Base-by-base conservation (phyloP, 1,140 invertebrate genomes). In the Pararge aegeria region DNA sequence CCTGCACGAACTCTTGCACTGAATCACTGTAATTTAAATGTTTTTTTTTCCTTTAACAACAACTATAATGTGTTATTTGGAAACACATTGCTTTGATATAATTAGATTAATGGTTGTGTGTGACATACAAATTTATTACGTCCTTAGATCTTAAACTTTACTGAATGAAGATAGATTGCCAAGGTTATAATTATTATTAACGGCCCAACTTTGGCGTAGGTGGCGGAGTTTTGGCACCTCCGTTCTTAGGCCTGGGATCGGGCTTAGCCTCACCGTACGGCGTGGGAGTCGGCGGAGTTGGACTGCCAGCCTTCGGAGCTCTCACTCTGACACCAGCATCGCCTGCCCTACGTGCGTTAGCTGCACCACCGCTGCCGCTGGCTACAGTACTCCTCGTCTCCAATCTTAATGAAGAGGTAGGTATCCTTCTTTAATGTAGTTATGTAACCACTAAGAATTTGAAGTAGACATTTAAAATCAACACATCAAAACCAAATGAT, bases 331-430 rank as follows among this genome's bases (percentile, higher is more conserved):
- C 93, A 1, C 93, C 93, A 20, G 92, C 94, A 18, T 92, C 95
- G 6, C 93, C 93, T 2, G 93, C 93, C 18, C 87, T 94, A 44
- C 92, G 93, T 49, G 92, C 93, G n/a, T 89, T 94, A 44, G 87
- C 92, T 15, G 91, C 93, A 3, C 92, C 92, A 12, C 92, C 93
- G 6, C 73, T 94, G 37, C 92, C 90, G 49, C 90, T 93, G 0
- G 95, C 95, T 21, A 97, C 95, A 55, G 96, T 97, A 1, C 91
- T 97, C 34, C 94, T 97, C 34, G 96, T 97, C 72, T 96, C 95
- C 87, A 97, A 97, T 89, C 92, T 97, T 59, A 97, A 97, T 89
- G 96, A 97, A 90, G 96, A 97, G 95, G 96, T 97, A 91, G 91
- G 91, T 91, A 72, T 13, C n/a, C 10, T 30, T 40, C 9, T 44